Percentiles rank a stretch among this genome's conserved stretches.
These are phyloP conservation scores for Papilio aristodemus DNA, from an alignment of 1,140 invertebrate species.

Conservation along the genomic window DNA sequence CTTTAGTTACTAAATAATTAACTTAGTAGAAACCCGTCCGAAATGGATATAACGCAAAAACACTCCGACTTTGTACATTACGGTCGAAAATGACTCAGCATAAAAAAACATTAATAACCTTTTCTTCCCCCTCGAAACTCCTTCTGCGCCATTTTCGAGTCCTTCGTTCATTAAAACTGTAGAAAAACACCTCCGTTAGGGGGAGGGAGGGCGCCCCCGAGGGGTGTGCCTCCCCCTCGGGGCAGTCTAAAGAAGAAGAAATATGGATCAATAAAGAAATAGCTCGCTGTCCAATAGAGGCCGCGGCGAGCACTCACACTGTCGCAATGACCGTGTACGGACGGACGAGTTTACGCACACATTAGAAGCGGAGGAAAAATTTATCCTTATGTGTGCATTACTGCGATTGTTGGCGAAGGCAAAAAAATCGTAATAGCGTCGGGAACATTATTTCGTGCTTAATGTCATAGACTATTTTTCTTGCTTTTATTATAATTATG, in stretches of 20 bases:
- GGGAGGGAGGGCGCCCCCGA: constrained; percentile 36
- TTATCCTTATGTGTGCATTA: constrained; percentile 46
- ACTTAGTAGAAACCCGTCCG: constrained; percentile 29
- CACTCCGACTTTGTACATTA: constrained; percentile 49
- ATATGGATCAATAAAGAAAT: constrained; percentile 81
- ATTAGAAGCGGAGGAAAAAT: constrained; percentile 49
- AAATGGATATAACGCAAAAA: constrained; percentile 51
- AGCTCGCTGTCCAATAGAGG: constrained; percentile 76
- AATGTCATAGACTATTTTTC: too few species aligned
- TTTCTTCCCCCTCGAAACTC: constrained; percentile 54
- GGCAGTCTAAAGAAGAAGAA: constrained; percentile 79
- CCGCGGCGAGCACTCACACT: constrained; percentile 73
- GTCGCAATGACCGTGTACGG: constrained; percentile 37
- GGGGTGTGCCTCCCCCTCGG: constrained; percentile 42
- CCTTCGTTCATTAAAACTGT: constrained; percentile 77
- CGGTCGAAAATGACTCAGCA: constrained; percentile 68
- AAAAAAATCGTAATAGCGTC: constrained; percentile 54
- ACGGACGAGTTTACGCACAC: constrained; percentile 47
- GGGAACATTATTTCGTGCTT: too few species aligned
- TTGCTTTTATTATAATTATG: too few species aligned
- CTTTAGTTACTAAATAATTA: constrained; percentile 34
- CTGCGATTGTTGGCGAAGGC: constrained; percentile 50
- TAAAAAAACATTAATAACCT: constrained; percentile 78
- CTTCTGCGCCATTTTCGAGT: constrained; percentile 63
- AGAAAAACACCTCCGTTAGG: constrained; percentile 72